A percentile compares a stretch with the other conserved stretches of the same genome.
phyloP scores from a whole-genome alignment of 2,888 invertebrate genomes.

The Corbicula japonica region DNA sequence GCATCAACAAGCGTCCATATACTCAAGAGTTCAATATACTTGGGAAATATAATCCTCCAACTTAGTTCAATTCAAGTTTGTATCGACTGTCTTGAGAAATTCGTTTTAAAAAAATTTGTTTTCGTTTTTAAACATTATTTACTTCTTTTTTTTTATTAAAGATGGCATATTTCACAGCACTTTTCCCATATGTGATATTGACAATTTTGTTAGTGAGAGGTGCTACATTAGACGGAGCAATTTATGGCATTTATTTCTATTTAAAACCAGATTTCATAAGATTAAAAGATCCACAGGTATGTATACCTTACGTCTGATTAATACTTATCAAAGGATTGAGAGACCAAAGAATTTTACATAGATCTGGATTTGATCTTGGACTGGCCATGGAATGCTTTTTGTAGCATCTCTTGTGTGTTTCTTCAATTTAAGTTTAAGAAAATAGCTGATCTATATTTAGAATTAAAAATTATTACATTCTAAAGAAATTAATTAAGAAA shows the following conservation, averaged over 20 bases:
- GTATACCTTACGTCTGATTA: no score
- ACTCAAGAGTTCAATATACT: not conserved
- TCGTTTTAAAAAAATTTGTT: not conserved
- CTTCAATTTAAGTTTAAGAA: no score
- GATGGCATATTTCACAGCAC: slow-evolving; percentile 76
- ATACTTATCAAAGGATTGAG: no score
- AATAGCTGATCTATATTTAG: no score
- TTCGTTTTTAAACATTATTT: not conserved
- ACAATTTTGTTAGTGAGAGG: slow-evolving; percentile 70
- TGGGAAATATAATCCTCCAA: not conserved
- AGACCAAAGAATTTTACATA: no score
- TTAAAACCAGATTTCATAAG: slow-evolving; percentile 91
- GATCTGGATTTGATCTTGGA: no score
- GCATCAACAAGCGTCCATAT: not conserved
- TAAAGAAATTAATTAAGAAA: no score
- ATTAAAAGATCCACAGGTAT: slow-evolving; percentile 88
- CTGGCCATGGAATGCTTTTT: no score
- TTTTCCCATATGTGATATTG: slow-evolving; percentile 73
- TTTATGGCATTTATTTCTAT: slow-evolving; percentile 91
- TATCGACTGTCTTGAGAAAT: not conserved
- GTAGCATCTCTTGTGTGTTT: no score
- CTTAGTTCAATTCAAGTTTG: not conserved
- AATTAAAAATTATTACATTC: no score
- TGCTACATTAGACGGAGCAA: slow-evolving; percentile 88
- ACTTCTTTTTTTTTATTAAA: slow-evolving; percentile 42